Conservation (phyloP, 1,140 invertebrate genomes). For the Popillia japonica region DNA sequence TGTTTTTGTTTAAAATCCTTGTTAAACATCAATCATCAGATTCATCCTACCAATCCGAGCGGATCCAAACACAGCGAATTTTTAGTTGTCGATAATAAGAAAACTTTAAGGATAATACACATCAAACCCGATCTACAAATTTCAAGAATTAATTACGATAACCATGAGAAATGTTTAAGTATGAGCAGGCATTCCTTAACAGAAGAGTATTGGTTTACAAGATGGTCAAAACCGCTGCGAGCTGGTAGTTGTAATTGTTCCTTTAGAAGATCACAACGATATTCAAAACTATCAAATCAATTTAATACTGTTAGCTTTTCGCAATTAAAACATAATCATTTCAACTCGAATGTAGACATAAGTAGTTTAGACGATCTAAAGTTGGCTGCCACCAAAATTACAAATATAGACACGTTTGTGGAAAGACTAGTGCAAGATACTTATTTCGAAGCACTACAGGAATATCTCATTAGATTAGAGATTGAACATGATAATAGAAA, state of each 20-base stretch:
- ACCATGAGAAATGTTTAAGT: conserved; percentile 38
- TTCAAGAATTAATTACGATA: conserved; percentile 42
- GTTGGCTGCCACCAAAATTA: conserved; percentile 47
- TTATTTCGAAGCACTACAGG: conserved; percentile 56
- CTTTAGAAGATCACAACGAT: conserved; percentile 56
- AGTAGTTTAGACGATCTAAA: conserved; percentile 42
- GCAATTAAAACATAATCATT: conserved; percentile 14
- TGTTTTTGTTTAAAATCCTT: conserved; percentile 49
- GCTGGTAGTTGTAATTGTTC: conserved; percentile 57
- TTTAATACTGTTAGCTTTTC: conserved; percentile 33
- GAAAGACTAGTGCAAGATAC: conserved; percentile 56
- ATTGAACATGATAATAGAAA: background rate
- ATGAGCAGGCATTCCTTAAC: conserved; percentile 53
- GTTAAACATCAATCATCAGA: conserved; percentile 49
- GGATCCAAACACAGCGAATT: conserved; percentile 55
- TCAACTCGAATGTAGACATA: background rate
- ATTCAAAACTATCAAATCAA: conserved; percentile 45
- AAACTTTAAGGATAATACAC: conserved; percentile 54
- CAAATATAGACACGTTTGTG: conserved; percentile 54
- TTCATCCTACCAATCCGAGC: conserved; percentile 53
- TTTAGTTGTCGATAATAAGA: conserved; percentile 51
- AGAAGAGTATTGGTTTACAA: conserved; percentile 60
- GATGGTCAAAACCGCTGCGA: conserved; percentile 56
- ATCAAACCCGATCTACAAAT: conserved; percentile 50
- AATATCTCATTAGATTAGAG: conserved; percentile 37